A percentile compares a stretch with the other conserved stretches of the same genome.
Conservation (phyloP, 2,113 vertebrate genomes). For the Lophura nycthemera region DNA sequence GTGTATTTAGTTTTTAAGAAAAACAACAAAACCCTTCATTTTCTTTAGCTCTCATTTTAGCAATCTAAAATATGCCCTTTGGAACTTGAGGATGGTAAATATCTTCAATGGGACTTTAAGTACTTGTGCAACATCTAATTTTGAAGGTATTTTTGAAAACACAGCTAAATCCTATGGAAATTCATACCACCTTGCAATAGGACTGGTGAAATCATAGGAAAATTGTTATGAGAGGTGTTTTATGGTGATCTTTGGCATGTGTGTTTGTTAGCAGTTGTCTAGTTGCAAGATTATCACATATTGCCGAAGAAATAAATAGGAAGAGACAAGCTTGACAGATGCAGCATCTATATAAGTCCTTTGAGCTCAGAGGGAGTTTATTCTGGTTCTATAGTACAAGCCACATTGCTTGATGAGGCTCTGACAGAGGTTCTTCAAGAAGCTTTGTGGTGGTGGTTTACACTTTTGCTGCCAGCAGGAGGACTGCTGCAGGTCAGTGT, state of each 20-base stretch:
- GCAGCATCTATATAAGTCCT: neutral
- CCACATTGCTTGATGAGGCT: rapidly evolving
- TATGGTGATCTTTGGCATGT: rapidly evolving
- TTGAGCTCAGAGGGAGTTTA: neutral
- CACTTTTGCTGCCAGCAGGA: rapidly evolving
- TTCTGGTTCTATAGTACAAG: neutral
- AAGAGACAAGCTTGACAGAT: neutral
- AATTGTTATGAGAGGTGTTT: neutral
- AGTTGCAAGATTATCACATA: neutral
- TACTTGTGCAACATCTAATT: neutral
- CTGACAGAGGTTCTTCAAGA: neutral
- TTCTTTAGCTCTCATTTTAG: neutral
- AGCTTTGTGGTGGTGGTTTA: neutral
- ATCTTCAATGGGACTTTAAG: neutral
- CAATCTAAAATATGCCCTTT: neutral
- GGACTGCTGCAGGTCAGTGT: neutral
- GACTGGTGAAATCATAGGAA: neutral
- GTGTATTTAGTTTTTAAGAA: neutral
- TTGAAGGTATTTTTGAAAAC: neutral
- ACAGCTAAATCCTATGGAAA: neutral
- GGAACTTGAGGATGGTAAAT: neutral
- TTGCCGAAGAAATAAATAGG: neutral
- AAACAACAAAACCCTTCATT: neutral
- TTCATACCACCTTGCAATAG: neutral
- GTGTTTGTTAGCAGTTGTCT: neutral